Percentiles rank a stretch among this genome's conserved stretches.
These are phyloP conservation scores for Sarcophaga variegata DNA, from an alignment of 2,888 invertebrate genomes.

Conservation along the genomic window DNA sequence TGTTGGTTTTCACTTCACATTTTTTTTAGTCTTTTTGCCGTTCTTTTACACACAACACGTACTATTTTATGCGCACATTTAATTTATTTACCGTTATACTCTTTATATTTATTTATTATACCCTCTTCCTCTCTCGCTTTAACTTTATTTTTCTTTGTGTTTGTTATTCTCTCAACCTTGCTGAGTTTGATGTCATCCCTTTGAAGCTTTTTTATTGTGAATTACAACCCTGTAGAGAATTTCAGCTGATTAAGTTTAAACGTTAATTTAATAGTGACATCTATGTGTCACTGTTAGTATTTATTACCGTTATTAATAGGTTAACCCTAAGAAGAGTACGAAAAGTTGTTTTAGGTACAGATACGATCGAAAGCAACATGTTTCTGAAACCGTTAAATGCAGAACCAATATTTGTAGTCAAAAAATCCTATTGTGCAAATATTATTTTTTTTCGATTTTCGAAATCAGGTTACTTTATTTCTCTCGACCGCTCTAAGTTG, in stretches of 20 bases:
- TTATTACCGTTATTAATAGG: background rate
- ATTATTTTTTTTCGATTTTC: too few relatives aligned
- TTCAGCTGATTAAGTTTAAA: slow-evolving; percentile 56
- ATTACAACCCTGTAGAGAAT: slow-evolving; percentile 38
- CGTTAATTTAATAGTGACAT: slow-evolving; percentile 10
- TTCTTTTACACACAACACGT: slow-evolving; percentile 35
- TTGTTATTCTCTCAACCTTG: slow-evolving; percentile 31
- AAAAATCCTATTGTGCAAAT: too few relatives aligned
- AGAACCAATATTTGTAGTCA: too few relatives aligned
- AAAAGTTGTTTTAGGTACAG: too few relatives aligned
- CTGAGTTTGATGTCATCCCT: slow-evolving; percentile 64
- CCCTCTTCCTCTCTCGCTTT: background rate
- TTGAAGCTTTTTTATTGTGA: slow-evolving; percentile 41
- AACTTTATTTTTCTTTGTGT: background rate
- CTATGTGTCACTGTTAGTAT: slow-evolving; percentile 17
- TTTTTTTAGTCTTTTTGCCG: slow-evolving; percentile 10
- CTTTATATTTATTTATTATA: background rate
- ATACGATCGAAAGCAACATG: too few relatives aligned
- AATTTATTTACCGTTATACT: slow-evolving; percentile 41
- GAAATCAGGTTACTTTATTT: too few relatives aligned
- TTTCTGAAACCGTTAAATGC: too few relatives aligned
- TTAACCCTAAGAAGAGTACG: too few relatives aligned
- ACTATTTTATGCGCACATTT: slow-evolving; percentile 54
- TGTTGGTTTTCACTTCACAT: slow-evolving; percentile 34
- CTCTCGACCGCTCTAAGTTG: too few relatives aligned